Base-by-base conservation (phyloP, 2,888 invertebrate species). In the Anthrax anthrax region DNA sequence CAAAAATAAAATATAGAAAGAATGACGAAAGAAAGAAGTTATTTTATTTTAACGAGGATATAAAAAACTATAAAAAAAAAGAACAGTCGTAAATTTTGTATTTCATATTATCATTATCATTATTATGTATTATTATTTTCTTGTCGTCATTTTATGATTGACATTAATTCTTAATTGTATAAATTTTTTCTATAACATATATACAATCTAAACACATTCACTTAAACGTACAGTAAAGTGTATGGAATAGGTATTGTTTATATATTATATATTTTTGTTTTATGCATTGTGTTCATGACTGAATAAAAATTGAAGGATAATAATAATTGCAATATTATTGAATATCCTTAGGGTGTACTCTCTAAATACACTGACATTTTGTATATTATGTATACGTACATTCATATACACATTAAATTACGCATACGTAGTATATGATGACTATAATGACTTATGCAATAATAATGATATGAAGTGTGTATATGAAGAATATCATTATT, bases 81-180 rank as follows among this genome's bases (percentile, higher is more conserved):
- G 41, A 41, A 37, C 37, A 42, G 41, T 46, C 46, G 46, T 46
- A 46, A 46, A 41, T 46, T 29, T 13, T 37, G 41, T 40, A 23
- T 41, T 46, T 17, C 6, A n/a, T 36, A 40, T 27, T 36, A 18
- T 41, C 40, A 36, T 45, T 45, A 23, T 23, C 8, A 6, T 23
- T 8, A 23, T 6, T 23, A 8, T 23, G 8, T 23, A 23, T 8
- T 9, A 12, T 6, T 29, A 10, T 23, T 23, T 23, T 23, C 8
- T 23, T 23, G 4, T 23, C 8, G 4, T 41, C 37, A 19, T 46
- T 46, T 46, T 46, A 46, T 29, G 46, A 41, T 46, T 46, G 41
- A 37, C 41, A 46, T 46, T 46, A 46, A 46, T 46, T 41, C 42
- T 46, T 46, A 46, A 46, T 46, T 46, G 46, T 41, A 46, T 46